These are phyloP conservation scores for Gallirallus australis DNA, from an alignment of 2,797 vertebrate species.

Conservation along the genomic window DNA sequence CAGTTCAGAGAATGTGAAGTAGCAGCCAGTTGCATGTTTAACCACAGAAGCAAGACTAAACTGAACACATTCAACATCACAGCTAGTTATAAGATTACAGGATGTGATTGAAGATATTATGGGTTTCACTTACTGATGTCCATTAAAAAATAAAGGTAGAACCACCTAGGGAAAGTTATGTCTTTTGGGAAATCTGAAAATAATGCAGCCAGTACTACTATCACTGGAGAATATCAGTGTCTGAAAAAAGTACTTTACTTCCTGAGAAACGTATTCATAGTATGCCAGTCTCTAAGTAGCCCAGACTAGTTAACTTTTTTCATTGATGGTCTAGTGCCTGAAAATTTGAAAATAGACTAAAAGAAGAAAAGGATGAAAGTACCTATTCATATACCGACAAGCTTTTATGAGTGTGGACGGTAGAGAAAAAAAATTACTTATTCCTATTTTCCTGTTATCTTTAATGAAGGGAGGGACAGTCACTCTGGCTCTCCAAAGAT, in stretches of 20 bases:
- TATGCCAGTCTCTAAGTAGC: neutral
- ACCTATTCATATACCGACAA: neutral
- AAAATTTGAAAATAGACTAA: neutral
- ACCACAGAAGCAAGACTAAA: neutral
- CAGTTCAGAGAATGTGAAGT: neutral
- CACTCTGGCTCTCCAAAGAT: neutral
- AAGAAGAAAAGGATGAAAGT: neutral
- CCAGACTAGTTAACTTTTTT: neutral
- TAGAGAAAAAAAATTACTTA: slow-evolving; percentile 34
- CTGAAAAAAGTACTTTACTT: neutral
- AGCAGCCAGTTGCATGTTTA: neutral
- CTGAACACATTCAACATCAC: neutral
- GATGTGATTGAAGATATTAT: neutral
- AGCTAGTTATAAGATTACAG: neutral
- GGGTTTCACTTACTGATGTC: neutral
- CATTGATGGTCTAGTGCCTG: neutral
- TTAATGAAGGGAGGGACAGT: neutral
- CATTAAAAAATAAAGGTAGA: neutral
- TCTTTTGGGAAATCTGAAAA: neutral
- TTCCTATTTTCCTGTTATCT: neutral
- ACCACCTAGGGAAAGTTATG: neutral
- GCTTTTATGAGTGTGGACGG: neutral
- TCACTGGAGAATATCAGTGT: neutral
- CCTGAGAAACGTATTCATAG: neutral
- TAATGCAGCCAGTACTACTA: neutral